Conservation (phyloP, 92 coral and sea anemone genomes). For the Epizoanthus stellaris region DNA sequence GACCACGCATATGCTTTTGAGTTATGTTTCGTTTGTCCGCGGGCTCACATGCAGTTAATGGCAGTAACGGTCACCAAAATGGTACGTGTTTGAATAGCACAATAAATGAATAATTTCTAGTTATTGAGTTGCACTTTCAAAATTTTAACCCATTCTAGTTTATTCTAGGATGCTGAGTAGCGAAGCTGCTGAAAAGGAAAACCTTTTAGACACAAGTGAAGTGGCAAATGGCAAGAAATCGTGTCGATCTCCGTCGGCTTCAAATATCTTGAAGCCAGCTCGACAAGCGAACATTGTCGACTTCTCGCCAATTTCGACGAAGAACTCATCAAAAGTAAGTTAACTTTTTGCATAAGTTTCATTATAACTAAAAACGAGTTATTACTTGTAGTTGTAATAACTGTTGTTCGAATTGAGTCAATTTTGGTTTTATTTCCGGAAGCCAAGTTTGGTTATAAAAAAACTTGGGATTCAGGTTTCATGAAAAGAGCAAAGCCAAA, state of each 20-base stretch:
- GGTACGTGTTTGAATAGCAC: conserved; percentile 83
- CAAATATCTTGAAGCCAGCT: conserved; percentile 42
- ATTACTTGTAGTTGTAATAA: too few species aligned
- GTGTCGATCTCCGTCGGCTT: conserved; percentile 22
- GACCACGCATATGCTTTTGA: conserved; percentile 7
- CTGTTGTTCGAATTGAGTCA: too few species aligned
- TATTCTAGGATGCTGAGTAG: conserved; percentile 71
- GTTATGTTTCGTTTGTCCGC: conserved; percentile 36
- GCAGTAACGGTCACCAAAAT: conserved; percentile 85
- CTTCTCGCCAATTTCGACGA: conserved; percentile 31
- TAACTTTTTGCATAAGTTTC: too few species aligned
- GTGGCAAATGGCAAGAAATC: conserved; percentile 51
- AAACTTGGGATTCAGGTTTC: too few species aligned
- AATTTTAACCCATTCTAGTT: conserved; percentile 14
- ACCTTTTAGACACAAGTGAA: conserved; percentile 49
- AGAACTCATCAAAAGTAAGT: conserved; percentile 28
- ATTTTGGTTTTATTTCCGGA: too few species aligned
- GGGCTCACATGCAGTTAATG: conserved; percentile 74
- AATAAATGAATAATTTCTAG: conserved; percentile 22
- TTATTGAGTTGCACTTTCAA: background rate
- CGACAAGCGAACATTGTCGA: conserved; percentile 9
- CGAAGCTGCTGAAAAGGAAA: conserved; percentile 73
- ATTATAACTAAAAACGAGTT: too few species aligned
- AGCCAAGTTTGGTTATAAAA: too few species aligned
- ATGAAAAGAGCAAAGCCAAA: too few species aligned